Conservation (phyloP, 1,140 invertebrate genomes). For the Drosophila biarmipes region DNA sequence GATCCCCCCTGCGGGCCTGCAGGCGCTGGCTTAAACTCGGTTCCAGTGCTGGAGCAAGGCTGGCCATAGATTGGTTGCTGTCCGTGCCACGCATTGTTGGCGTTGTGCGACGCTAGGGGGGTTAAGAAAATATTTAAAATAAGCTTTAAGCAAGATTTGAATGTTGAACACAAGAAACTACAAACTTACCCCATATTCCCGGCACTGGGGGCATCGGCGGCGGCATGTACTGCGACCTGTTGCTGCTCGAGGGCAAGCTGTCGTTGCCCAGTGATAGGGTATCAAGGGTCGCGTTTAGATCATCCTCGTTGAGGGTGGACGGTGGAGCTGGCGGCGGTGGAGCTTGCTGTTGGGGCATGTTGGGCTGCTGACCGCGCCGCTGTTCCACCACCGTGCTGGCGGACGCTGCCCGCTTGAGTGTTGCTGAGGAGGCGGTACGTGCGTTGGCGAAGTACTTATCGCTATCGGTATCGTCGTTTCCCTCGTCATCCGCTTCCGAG, state of each 20-base stretch:
- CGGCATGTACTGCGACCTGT: constrained; percentile 76
- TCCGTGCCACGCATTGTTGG: constrained; percentile 44
- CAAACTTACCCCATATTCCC: constrained; percentile 69
- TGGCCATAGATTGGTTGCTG: constrained; percentile 56
- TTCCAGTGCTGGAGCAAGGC: constrained; percentile 4
- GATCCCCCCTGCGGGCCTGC: constrained; percentile 31
- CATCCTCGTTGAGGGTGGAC: constrained; percentile 61
- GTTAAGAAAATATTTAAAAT: no score
- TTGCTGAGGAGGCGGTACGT: constrained; percentile 59
- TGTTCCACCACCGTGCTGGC: constrained; percentile 65
- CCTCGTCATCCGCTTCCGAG: constrained; percentile 78
- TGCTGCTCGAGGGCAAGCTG: constrained; percentile 79
- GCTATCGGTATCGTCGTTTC: constrained; percentile 75
- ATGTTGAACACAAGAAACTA: not conserved
- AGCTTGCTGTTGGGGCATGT: not conserved
- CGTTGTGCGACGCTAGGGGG: constrained; percentile 43
- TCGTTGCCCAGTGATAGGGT: constrained; percentile 74
- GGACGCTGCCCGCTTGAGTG: constrained; percentile 58
- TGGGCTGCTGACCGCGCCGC: constrained; percentile 32
- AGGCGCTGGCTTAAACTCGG: constrained; percentile 26
- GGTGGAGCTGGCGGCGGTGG: constrained; percentile 23
- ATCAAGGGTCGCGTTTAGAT: constrained; percentile 63
- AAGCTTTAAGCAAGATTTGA: no score
- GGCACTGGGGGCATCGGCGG: constrained; percentile 79
- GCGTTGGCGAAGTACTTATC: constrained; percentile 61